Base-by-base conservation (phyloP, 2,888 invertebrate species). In the Celastrina argiolus region DNA sequence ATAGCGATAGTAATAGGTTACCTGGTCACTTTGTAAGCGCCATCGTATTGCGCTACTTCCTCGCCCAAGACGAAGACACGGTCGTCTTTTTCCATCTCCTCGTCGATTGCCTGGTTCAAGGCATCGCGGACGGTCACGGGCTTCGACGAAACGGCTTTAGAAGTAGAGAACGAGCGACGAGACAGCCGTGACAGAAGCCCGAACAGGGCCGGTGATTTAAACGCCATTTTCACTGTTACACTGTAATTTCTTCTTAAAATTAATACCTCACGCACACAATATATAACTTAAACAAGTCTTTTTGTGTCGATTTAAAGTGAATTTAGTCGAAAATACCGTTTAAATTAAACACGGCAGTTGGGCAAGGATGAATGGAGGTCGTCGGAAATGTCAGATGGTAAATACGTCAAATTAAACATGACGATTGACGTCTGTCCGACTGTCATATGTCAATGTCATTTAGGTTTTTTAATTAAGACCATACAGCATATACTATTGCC, bases 31-130 rank as follows among this genome's bases (percentile, higher is more conserved):
- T 99, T 97, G 82, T 99, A 99, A 63, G 99, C 98, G 71, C 99
- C 99, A 82, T 99, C 99, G 80, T 99, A 99, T 87, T 96, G 95
- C n/a, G 99, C 99, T 0, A 99, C 99, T 91, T 99, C 99, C 85
- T 99, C 99, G 51, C 99, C 99, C 71, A 99, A 78, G 56, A 98
- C 81, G 82, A 98, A 98, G 0, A 98, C 98, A 69, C 93, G 93
- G 39, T 98, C 97, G 83, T 99, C 99, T 69, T 95, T 93, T 76
- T 95, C 95, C 94, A 99, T 96, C 91, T 99, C 99, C 82, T 99
- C 99, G 83, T 99, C 99, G 81, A 99, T 92, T 0, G 99, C 99
- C 68, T 95, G 93, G 89, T 99, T 99, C 66, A 99, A 91, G 67
- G 99, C 99, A 94, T 99, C 99, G 81, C 99, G 93, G 2, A 99